Evolutionary conservation across 2,797 vertebrate genomes (phyloP), one percentile per base, ranked within the genome.

Genomic region (Hydrolagus colliei): DNA sequence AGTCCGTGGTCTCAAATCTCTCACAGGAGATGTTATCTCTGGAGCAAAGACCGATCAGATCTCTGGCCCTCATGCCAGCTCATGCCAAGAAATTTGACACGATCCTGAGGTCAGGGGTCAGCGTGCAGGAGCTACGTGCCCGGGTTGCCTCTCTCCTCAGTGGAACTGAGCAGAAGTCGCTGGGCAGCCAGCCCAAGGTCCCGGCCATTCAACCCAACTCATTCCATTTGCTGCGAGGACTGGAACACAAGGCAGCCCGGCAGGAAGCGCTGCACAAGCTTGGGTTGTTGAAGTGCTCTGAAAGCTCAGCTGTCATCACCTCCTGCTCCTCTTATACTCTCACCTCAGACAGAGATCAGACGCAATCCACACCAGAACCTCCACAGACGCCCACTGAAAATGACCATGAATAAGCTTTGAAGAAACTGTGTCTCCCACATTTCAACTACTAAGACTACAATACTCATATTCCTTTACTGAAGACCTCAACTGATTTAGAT

Each of bases 21-120:
- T 68, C 65, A 14, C 18, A 16, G 59, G 79, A 10, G 27, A 68
- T 27, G 3, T 0, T 13, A 35, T 0, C n/a, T 84, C 27, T 68
- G 67, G 79, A 84, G n/a, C 79, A 84, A 11, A n/a, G 79, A 9
- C 20, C 79, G 1, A 0, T 67, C 65, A 41, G 85, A 78, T 73
- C 87, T 4, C 68, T 86, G 7, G 85, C 68, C 62, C 85, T 86
- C 35, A 71, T 86, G 16, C 86, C 85, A 73, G 79, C 62, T 86
- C 87, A 85, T 4, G 73, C 88, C 2, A 87, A 86, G 62, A 90
- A 89, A 87, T 89, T 88, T 87, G 88, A 88, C 72, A 89, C 87
- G 11, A 90, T 88, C 61, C 32, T 88, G 86, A 86, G 75, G 27
- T 90, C 90, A 0, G 90, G 90, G 13, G 85, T 89, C 14, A 89